Base-by-base conservation (phyloP, 2,113 vertebrate genomes). In the Tachysurus fulvidraco region DNA sequence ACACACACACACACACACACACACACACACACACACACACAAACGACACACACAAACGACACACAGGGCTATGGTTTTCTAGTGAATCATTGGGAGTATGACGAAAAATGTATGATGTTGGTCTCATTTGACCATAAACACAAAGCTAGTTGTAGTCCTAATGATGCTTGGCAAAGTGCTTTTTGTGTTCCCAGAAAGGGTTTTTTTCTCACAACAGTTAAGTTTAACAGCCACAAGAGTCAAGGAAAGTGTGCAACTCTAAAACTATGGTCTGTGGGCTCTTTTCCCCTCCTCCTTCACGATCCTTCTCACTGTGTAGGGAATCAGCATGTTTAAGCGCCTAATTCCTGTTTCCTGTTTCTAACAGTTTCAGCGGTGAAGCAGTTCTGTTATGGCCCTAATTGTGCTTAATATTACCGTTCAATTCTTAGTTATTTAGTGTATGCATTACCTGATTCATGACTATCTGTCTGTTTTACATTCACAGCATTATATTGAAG, bases 331-430 rank as follows among this genome's bases (percentile, higher is more conserved):
- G 69, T 19, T 73, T 73, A 44, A 73, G 10, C 28, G 1, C 46
- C 44, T 76, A 76, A 76, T 52, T 77, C 44, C 46, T 52, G 25
- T 77, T 52, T 77, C 46, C 46, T 77, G 46, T 77, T n/a, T 77
- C 46, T 46, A n/a, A 16, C 74, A 4, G 74, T 77, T 74, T 74
- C 41, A 74, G 71, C 46, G 0, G 69, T 44, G 71, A 23, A 46
- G 46, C 10, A 13, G 36, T 23, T 76, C 46, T 77, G 23, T 77
- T 77, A 52, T 28, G 23, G 14, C 46, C 25, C 74, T 52, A 77
- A 28, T 77, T 77, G 74, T 77, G 23, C 71, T 50, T 74, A 12
- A 25, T 23, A 10, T 41, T 23, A 3, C 25, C 25, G 46, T 74
- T 21, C 23, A 23, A 44, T 46, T 74, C 41, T 74, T 50, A 44